These are phyloP conservation scores for Chionomys nivalis DNA, from an alignment of 2,113 vertebrate species.

Conservation along the genomic window DNA sequence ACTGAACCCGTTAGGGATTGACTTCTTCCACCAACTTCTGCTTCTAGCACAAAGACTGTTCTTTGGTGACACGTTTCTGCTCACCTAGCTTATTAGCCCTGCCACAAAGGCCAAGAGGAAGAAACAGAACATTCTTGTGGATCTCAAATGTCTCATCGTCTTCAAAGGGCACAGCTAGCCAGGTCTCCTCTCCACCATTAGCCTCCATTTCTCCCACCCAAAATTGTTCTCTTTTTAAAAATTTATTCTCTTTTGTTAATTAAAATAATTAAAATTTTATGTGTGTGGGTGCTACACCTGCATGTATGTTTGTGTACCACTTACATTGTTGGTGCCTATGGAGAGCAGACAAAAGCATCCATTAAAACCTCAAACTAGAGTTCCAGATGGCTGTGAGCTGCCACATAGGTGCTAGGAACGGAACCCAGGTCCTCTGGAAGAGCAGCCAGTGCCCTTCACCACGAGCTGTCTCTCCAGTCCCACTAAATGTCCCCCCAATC, in stretches of 20 bases:
- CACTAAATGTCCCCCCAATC: neutral
- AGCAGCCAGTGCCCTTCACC: neutral
- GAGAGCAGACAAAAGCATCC: neutral
- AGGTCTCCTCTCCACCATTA: neutral
- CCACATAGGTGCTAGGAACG: neutral
- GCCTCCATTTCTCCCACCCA: neutral
- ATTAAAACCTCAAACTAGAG: neutral
- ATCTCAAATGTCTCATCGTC: neutral
- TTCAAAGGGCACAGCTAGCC: neutral
- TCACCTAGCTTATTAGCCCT: neutral
- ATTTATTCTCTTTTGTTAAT: neutral
- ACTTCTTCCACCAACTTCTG: neutral
- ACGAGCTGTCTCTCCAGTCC: neutral
- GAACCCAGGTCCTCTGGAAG: neutral
- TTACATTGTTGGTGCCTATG: neutral
- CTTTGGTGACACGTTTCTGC: conserved; percentile 11
- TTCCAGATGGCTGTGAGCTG: neutral
- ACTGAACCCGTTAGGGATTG: neutral
- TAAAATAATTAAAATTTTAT: neutral
- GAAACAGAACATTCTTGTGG: neutral
- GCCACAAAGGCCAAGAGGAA: neutral
- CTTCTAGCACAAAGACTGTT: neutral
- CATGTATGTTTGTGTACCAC: neutral
- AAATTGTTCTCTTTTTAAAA: neutral
- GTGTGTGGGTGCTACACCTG: neutral